These are phyloP conservation scores for Chlorodrepanis virens DNA, from an alignment of 2,113 vertebrate species.

Conservation along the genomic window DNA sequence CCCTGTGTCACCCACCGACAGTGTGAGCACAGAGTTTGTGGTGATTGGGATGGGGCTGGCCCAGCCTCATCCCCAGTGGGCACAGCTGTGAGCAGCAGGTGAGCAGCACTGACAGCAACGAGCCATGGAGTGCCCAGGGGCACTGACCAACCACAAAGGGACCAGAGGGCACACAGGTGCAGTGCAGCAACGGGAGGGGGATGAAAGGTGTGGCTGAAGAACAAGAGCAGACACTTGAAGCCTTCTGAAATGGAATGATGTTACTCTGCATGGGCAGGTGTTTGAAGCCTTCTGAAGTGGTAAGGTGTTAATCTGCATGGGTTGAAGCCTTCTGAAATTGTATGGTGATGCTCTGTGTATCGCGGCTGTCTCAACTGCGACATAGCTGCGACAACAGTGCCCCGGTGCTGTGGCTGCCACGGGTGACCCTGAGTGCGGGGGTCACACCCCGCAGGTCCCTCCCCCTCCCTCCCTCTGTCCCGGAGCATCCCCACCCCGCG, in stretches of 20 bases:
- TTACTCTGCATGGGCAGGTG: too few relatives aligned
- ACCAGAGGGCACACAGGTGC: background rate
- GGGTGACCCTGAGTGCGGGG: too few relatives aligned
- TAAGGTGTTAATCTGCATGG: background rate
- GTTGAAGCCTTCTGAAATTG: too few relatives aligned
- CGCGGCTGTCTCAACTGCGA: too few relatives aligned
- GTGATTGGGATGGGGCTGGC: too few relatives aligned
- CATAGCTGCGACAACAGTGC: too few relatives aligned
- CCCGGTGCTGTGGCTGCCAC: background rate
- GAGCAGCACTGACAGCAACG: background rate
- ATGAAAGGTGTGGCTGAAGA: background rate
- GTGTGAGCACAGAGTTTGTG: background rate
- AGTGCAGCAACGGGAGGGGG: background rate
- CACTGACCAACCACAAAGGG: background rate
- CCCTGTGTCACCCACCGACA: rapidly evolving
- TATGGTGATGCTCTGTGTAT: too few relatives aligned
- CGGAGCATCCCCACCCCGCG: background rate
- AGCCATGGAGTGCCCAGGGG: background rate
- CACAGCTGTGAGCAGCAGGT: background rate
- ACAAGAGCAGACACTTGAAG: background rate
- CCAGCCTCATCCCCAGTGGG: background rate
- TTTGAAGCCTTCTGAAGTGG: background rate
- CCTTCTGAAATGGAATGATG: background rate
- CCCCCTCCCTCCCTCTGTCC: background rate
- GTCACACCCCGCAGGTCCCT: background rate